Conservation (phyloP, 2,113 vertebrate species). For the Pollachius pollachius region DNA sequence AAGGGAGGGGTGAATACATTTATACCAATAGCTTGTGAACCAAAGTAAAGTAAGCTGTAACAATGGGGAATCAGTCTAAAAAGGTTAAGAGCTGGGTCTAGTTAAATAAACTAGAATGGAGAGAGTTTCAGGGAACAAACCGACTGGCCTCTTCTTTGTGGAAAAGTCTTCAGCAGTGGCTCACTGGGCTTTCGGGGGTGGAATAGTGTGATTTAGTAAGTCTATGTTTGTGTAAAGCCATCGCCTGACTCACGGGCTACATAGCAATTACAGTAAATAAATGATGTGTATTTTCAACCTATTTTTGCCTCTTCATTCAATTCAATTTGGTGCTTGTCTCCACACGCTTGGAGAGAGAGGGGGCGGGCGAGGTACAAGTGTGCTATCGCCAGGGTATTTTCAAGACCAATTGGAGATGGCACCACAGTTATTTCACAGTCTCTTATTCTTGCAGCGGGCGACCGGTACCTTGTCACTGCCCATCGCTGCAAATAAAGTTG, state of each 20-base stretch:
- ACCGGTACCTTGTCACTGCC: conserved; percentile 38
- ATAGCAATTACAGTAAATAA: not conserved
- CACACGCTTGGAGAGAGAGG: conserved; percentile 11
- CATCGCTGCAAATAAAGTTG: conserved; percentile 42
- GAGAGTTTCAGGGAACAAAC: not conserved
- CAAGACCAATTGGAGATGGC: no score
- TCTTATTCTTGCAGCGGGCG: conserved; percentile 41
- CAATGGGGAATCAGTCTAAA: no score
- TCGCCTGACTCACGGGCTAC: not conserved
- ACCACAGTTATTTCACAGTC: conserved; percentile 33
- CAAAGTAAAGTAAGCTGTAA: no score
- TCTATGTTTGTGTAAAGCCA: not conserved
- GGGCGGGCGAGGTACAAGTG: no score
- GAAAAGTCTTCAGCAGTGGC: no score
- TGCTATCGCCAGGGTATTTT: no score
- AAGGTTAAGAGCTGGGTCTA: no score
- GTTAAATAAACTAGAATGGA: no score
- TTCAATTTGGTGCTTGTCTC: not conserved
- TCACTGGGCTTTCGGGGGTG: not conserved
- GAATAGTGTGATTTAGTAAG: not conserved
- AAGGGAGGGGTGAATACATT: no score
- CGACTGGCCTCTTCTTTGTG: no score
- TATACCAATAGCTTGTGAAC: no score
- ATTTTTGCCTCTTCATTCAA: conserved; percentile 24
- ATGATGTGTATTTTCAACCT: no score